Base-by-base conservation (phyloP, 2,113 vertebrate species). In the Syngnathus floridae region DNA sequence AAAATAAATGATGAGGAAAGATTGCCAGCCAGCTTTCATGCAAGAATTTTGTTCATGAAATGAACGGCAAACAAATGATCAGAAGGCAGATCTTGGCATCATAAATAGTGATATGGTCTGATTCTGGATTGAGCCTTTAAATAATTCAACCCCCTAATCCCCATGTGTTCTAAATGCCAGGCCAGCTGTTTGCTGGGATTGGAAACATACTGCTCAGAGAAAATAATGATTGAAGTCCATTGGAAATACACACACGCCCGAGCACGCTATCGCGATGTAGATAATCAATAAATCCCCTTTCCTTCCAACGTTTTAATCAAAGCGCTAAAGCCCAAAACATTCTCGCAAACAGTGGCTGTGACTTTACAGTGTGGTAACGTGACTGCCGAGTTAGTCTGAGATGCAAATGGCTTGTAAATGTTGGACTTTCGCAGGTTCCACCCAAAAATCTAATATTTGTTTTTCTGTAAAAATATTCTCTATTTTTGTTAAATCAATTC, bases 171-270 rank as follows among this genome's bases (percentile, higher is more conserved):
- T 82, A 87, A 88, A 87, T 85, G 83, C 78, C 45, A 26, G 72
- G 81, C 86, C 89, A 90, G 88, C 86, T 90, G 90, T 86, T 81
- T 80, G 74, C 67, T 58, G 67, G 88, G 89, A 91, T 90, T 90
- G 88, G 77, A 86, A 89, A 78, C 90, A 90, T 88, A 89, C 79
- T 89, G 88, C 81, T 78, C 65, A 82, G 76, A 85, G 84, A 86
- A 81, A 81, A 57, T 76, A 78, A 83, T 86, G 86, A 88, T 87
- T 31, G 54, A 56, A 56, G 54, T 35, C 54, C 26, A 16, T 31
- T 14, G 14, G 54, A 56, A 31, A 56, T 7, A 59, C 31, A 57
- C 14, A 59, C 35, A 5, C 8, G 17, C 14, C 7, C 72, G 12
- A 76, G 72, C 38, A 6, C 22, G 35, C 10, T 61, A 35, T 8